These are phyloP conservation scores for Hipposideros larvatus DNA, from an alignment of 2,797 vertebrate species.

Conservation along the genomic window DNA sequence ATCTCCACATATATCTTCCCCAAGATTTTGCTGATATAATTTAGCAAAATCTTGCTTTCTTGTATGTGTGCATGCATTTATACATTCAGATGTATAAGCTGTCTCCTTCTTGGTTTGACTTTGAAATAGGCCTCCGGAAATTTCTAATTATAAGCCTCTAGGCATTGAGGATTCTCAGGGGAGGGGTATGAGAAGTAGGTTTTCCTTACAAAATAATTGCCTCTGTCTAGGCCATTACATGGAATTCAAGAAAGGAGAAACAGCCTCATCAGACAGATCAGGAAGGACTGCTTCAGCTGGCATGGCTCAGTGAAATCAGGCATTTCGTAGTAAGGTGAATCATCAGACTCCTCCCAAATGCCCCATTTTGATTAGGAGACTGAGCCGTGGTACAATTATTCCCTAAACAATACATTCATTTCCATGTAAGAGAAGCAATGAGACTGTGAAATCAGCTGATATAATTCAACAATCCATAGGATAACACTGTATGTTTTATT, in stretches of 20 bases:
- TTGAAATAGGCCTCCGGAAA: background rate
- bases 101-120: background rate
- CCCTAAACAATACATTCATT: background rate
- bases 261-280: background rate
- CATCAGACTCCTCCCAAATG: background rate
- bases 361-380: background rate
- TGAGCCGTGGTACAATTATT: background rate
- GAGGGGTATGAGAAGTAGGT: background rate
- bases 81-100: background rate
- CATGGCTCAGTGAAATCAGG: background rate
- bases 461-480: background rate
- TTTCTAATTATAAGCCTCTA: background rate
- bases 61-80: background rate
- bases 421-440: background rate
- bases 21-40: background rate
- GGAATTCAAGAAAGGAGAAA: conserved; percentile 19
- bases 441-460: conserved; percentile 15
- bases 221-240: background rate
- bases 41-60: background rate
- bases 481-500: background rate
- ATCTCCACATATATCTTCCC: background rate
- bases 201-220: conserved; percentile 27
- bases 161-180: background rate
- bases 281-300: background rate
- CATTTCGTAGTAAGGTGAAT: background rate